Evolutionary conservation across 2,888 invertebrate genomes (phyloP).

Genomic region (Trichopria drosophilae): DNA sequence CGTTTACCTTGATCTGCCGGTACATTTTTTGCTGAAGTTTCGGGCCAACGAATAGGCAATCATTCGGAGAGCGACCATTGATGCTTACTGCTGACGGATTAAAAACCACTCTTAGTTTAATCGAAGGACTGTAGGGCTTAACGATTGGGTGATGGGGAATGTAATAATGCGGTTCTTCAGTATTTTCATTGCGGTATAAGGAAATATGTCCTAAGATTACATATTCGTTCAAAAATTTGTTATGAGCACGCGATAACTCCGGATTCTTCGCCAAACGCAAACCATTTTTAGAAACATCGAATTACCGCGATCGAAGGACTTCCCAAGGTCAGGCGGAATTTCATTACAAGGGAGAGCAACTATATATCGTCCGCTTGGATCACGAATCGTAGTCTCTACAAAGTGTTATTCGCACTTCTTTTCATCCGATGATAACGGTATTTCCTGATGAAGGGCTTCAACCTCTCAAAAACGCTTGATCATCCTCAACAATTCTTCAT

Average conservation of each 20-base stretch:
- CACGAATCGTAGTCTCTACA: conserved; percentile 2
- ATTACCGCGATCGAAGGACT: background rate
- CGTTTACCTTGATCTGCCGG: too few relatives aligned
- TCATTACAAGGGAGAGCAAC: conserved; percentile 10
- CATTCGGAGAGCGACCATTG: background rate
- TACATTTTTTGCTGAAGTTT: conserved; percentile 8
- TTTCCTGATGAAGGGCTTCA: too few relatives aligned
- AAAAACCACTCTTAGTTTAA: background rate
- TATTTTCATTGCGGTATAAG: too few relatives aligned
- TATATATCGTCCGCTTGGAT: conserved; percentile 8
- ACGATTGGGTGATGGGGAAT: too few relatives aligned
- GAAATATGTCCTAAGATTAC: too few relatives aligned
- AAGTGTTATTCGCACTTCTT: conserved; percentile 19
- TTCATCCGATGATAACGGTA: too few relatives aligned
- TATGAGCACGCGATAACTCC: too few relatives aligned
- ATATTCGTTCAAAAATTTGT: too few relatives aligned
- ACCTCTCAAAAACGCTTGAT: too few relatives aligned
- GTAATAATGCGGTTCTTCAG: too few relatives aligned
- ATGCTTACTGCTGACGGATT: background rate
- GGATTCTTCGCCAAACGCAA: background rate
- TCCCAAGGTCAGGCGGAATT: background rate
- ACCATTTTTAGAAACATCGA: conserved; percentile 1
- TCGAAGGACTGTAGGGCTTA: background rate
- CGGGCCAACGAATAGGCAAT: background rate
- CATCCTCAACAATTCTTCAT: too few relatives aligned